Conservation (phyloP, 2,888 invertebrate species). For the Scelioninae gen. 1 region DNA sequence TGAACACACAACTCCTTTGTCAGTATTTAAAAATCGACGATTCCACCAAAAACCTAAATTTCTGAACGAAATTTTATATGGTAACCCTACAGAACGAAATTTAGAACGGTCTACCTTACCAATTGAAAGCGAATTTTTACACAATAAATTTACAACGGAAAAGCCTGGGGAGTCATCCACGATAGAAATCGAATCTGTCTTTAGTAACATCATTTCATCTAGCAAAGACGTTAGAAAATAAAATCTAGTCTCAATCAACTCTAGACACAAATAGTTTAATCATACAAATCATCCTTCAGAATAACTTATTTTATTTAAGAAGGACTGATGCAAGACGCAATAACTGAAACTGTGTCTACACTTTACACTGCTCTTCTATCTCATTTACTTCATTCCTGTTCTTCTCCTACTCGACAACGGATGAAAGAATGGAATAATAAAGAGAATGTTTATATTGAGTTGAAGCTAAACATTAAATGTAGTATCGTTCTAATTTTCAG, state of each 20-base stretch:
- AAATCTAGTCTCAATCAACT: slow-evolving; percentile 68
- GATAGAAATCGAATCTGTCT: slow-evolving; percentile 83
- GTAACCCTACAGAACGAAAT: slow-evolving; percentile 73
- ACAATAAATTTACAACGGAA: slow-evolving; percentile 79
- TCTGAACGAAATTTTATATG: slow-evolving; percentile 77
- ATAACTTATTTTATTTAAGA: slow-evolving; percentile 34
- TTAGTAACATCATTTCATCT: slow-evolving; percentile 79
- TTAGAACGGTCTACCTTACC: slow-evolving; percentile 82
- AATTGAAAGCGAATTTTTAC: slow-evolving; percentile 80
- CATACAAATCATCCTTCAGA: slow-evolving; percentile 35
- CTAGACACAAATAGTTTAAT: slow-evolving; percentile 35
- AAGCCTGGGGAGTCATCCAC: slow-evolving; percentile 80
- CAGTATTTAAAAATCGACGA: slow-evolving; percentile 14
- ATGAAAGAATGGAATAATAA: slow-evolving; percentile 59
- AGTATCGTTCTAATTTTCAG: slow-evolving; percentile 82
- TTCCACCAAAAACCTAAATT: slow-evolving; percentile 54
- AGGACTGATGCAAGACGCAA: slow-evolving; percentile 45
- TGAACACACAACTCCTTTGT: slow-evolving; percentile 54
- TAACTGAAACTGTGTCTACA: slow-evolving; percentile 26
- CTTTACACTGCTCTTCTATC: slow-evolving; percentile 32
- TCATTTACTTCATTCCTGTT: slow-evolving; percentile 66
- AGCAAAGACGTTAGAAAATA: slow-evolving; percentile 58
- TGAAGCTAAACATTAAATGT: slow-evolving; percentile 55
- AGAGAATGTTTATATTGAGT: slow-evolving; percentile 30
- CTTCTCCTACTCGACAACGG: slow-evolving; percentile 65